A percentile compares a stretch with the other conserved stretches of the same genome.
phyloP scores from a whole-genome alignment of 2,113 vertebrate genomes.

The Rattus norvegicus region DNA sequence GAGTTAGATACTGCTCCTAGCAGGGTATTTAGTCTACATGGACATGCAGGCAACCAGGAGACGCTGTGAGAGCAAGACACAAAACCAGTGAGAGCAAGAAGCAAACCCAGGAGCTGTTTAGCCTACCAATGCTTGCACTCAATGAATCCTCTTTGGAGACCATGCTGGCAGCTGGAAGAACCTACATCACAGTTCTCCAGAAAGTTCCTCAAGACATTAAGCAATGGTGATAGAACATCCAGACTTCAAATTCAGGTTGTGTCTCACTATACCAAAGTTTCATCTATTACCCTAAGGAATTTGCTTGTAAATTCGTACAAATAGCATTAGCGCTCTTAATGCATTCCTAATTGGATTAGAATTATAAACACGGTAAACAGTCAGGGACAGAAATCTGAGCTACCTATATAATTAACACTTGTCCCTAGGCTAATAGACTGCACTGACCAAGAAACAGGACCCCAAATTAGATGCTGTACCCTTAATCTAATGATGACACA shows the following conservation, averaged over 20 bases:
- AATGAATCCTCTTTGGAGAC: slow-evolving; percentile 16
- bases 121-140: background rate
- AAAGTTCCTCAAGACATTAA: slow-evolving; percentile 32
- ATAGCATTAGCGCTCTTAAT: slow-evolving; percentile 51
- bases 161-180: background rate
- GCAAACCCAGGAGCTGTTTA: background rate
- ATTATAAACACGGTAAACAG: slow-evolving; percentile 49
- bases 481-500: background rate
- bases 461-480: background rate
- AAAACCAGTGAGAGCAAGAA: background rate
- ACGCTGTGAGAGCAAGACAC: background rate
- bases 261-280: slow-evolving; percentile 20
- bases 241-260: slow-evolving; percentile 38
- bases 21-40: background rate
- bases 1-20: background rate
- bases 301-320: slow-evolving; percentile 58
- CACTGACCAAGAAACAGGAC: background rate
- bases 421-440: slow-evolving; percentile 11
- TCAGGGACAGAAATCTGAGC: slow-evolving; percentile 58
- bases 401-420: background rate
- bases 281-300: slow-evolving; percentile 43
- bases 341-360: slow-evolving; percentile 68
- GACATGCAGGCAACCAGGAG: background rate
- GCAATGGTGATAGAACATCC: background rate
- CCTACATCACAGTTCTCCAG: background rate